phyloP scores from a whole-genome alignment of 37 sponge, comb jelly and placozoan species.

The Halisarca cf. caerulea region DNA sequence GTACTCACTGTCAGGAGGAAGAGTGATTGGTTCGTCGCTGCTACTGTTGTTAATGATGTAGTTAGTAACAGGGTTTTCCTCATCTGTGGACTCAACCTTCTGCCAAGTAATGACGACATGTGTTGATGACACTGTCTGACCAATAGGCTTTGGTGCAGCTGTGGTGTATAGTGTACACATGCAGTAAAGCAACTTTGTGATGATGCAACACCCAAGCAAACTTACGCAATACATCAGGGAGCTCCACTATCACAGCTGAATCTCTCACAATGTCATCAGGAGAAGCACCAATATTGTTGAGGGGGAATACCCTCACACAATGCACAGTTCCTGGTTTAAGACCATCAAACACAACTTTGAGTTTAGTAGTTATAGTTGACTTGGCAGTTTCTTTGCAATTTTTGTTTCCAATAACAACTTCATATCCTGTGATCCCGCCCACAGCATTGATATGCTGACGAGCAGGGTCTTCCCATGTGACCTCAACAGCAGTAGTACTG shows the following conservation, averaged over 20 bases:
- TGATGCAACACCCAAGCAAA: too few relatives aligned
- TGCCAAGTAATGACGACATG: not conserved
- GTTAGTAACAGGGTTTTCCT: conserved; percentile 14
- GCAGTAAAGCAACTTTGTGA: too few relatives aligned
- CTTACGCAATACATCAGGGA: too few relatives aligned
- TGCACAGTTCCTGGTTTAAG: not conserved
- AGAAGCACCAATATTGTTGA: not conserved
- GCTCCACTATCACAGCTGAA: too few relatives aligned
- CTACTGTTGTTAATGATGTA: not conserved
- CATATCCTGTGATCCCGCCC: not conserved
- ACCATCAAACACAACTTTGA: not conserved
- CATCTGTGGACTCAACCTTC: conserved; percentile 7
- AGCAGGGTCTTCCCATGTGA: conserved; percentile 12
- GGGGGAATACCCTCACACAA: not conserved
- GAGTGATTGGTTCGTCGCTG: too few relatives aligned
- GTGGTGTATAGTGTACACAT: not conserved
- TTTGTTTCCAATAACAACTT: not conserved
- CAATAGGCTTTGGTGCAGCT: not conserved
- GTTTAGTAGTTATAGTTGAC: not conserved
- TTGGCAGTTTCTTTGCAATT: not conserved
- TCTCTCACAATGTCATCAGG: too few relatives aligned
- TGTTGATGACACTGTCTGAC: not conserved
- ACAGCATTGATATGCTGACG: not conserved
- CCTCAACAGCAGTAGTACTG: not conserved
- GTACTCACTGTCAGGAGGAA: too few relatives aligned